These are phyloP conservation scores for Conopomorpha cramerella DNA, from an alignment of 1,140 invertebrate genomes.

Conservation along the genomic window DNA sequence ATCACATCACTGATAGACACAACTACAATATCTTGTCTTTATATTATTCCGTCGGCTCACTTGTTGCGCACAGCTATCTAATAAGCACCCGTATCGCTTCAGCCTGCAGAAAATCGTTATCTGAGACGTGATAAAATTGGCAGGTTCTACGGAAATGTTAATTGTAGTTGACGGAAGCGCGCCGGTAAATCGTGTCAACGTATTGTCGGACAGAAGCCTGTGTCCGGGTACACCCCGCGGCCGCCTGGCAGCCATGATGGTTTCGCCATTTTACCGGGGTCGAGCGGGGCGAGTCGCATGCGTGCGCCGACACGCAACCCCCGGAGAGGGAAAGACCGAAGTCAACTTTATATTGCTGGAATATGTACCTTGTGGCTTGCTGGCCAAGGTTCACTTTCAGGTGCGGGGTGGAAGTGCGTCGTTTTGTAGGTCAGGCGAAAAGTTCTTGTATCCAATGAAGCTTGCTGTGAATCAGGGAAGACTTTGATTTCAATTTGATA, in stretches of 20 bases:
- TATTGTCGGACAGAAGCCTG: too few species aligned
- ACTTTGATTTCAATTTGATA: slow-evolving; percentile 38
- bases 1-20: too few species aligned
- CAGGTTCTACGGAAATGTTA: too few species aligned
- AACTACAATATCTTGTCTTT: too few species aligned
- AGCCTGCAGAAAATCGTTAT: too few species aligned
- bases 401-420: slow-evolving; percentile 19
- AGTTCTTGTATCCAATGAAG: slow-evolving; percentile 33
- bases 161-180: too few species aligned
- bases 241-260: slow-evolving; percentile 52
- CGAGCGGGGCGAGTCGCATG: slow-evolving; percentile 53
- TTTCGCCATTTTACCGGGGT: slow-evolving; percentile 54
- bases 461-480: slow-evolving; percentile 33
- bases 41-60: slow-evolving; percentile 30
- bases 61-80: slow-evolving; percentile 58
- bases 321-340: slow-evolving; percentile 30
- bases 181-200: too few species aligned
- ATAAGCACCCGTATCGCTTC: too few species aligned
- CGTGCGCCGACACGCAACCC: slow-evolving; percentile 46
- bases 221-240: too few species aligned
- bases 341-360: slow-evolving; percentile 13
- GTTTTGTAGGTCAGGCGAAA: slow-evolving; percentile 48
- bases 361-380: slow-evolving; percentile 18
- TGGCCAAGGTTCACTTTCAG: slow-evolving; percentile 25
- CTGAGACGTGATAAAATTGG: too few species aligned